These are phyloP conservation scores for Polypterus bichir DNA, from an alignment of 2,113 vertebrate species.

Conservation along the genomic window DNA sequence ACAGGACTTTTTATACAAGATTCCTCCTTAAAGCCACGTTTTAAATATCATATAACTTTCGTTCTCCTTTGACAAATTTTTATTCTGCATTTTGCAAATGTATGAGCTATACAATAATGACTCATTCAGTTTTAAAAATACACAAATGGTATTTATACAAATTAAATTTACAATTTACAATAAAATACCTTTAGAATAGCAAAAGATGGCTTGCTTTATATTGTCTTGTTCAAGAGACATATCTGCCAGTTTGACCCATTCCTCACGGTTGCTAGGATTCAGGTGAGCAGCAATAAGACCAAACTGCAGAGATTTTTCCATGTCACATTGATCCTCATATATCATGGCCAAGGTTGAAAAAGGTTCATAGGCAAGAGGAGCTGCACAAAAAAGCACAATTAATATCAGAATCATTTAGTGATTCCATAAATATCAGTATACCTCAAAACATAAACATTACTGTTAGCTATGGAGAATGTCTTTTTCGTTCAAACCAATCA, in stretches of 20 bases:
- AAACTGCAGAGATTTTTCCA: constrained; percentile 90
- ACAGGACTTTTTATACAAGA: no score
- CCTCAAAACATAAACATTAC: no score
- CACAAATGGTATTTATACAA: no score
- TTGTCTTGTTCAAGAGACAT: constrained; percentile 96
- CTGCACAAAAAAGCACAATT: constrained; percentile 35
- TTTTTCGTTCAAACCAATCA: no score
- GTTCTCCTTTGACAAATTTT: no score
- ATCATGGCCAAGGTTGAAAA: constrained; percentile 97
- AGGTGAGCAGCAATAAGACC: constrained; percentile 91
- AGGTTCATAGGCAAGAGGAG: constrained; percentile 89
- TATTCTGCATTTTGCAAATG: no score
- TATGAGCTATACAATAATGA: no score
- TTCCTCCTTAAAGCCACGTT: no score
- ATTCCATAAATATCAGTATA: neutral
- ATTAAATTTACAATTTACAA: neutral
- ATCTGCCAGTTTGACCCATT: constrained; percentile 90
- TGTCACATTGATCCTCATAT: constrained; percentile 87
- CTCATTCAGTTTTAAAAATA: no score
- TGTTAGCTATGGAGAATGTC: no score
- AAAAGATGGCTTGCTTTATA: constrained; percentile 86
- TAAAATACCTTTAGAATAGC: constrained; percentile 81
- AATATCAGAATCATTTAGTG: neutral
- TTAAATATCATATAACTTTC: no score
- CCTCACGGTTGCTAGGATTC: constrained; percentile 88